Conservation (phyloP, 64 coral and sea anemone species). For the Astreopora myriophthalma region DNA sequence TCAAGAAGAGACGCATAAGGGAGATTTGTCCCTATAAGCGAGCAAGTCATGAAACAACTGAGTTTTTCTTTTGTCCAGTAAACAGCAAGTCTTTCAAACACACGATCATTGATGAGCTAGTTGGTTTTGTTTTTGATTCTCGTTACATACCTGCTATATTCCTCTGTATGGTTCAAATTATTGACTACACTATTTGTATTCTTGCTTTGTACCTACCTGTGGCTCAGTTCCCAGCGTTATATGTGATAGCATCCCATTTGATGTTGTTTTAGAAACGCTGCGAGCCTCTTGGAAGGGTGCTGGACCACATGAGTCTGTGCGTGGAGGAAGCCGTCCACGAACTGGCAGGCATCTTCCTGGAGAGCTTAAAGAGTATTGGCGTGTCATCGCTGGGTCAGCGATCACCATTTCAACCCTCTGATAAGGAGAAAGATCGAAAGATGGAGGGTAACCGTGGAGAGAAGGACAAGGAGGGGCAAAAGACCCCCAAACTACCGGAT, state of each 20-base stretch:
- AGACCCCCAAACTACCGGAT: constrained; percentile 79
- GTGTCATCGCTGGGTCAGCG: constrained; percentile 58
- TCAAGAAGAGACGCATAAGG: too few species aligned
- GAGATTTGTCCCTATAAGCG: too few species aligned
- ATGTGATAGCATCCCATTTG: not conserved
- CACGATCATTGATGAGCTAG: too few species aligned
- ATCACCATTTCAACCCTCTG: constrained; percentile 24
- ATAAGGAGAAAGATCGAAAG: constrained; percentile 85
- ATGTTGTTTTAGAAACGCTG: constrained; percentile 78
- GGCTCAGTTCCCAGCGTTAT: too few species aligned
- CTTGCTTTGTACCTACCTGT: too few species aligned
- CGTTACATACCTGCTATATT: too few species aligned
- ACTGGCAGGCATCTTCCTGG: constrained; percentile 82
- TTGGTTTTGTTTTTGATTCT: too few species aligned
- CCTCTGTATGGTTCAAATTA: too few species aligned
- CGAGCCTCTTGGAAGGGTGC: constrained; percentile 52
- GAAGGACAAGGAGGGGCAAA: constrained; percentile 76
- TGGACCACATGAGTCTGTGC: constrained; percentile 74
- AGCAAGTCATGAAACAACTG: too few species aligned
- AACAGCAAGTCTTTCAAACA: too few species aligned
- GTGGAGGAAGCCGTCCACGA: constrained; percentile 91
- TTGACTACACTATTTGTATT: too few species aligned
- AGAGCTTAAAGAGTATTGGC: constrained; percentile 67
- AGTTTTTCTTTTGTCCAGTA: too few species aligned
- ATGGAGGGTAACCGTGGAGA: constrained; percentile 56